Evolutionary conservation across 2,888 invertebrate genomes (phyloP).

Genomic region (Lasius platythorax): DNA sequence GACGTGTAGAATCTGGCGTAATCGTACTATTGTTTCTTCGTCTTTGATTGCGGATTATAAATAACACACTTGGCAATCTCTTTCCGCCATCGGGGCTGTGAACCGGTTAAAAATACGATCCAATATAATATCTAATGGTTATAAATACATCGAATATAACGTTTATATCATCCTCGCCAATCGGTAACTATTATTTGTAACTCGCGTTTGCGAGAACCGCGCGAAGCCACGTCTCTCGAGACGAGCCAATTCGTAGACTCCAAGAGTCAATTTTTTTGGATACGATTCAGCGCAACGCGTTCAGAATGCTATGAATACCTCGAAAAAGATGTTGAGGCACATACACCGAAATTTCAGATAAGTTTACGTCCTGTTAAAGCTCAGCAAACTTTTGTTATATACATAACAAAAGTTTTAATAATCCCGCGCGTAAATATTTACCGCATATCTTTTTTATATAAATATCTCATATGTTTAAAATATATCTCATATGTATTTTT

Average conservation of each 20-base stretch:
- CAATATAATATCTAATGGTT: slow-evolving; percentile 41
- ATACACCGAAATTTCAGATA: background rate
- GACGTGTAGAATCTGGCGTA: background rate
- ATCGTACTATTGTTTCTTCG: slow-evolving; percentile 8
- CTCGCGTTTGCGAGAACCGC: background rate
- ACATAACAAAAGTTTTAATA: no score
- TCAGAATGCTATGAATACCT: background rate
- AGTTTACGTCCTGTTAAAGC: background rate
- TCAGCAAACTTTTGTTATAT: background rate
- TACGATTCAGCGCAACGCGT: slow-evolving; percentile 16
- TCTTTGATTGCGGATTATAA: slow-evolving; percentile 35
- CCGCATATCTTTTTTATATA: background rate
- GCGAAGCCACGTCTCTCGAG: slow-evolving; percentile 10
- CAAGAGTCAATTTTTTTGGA: slow-evolving; percentile 23
- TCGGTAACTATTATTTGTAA: slow-evolving; percentile 39
- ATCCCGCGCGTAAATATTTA: background rate
- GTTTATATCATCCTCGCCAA: slow-evolving; percentile 39
- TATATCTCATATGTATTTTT: background rate
- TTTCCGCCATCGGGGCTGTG: slow-evolving; percentile 53
- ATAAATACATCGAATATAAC: slow-evolving; percentile 46
- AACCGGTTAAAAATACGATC: slow-evolving; percentile 50
- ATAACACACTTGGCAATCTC: slow-evolving; percentile 48
- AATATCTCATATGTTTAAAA: background rate
- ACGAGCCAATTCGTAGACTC: slow-evolving; percentile 31
- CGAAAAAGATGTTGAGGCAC: background rate